Evolutionary conservation across 2,113 vertebrate genomes (phyloP), one percentile per base, ranked within the genome.

Genomic region (Rhinoptilus africanus): DNA sequence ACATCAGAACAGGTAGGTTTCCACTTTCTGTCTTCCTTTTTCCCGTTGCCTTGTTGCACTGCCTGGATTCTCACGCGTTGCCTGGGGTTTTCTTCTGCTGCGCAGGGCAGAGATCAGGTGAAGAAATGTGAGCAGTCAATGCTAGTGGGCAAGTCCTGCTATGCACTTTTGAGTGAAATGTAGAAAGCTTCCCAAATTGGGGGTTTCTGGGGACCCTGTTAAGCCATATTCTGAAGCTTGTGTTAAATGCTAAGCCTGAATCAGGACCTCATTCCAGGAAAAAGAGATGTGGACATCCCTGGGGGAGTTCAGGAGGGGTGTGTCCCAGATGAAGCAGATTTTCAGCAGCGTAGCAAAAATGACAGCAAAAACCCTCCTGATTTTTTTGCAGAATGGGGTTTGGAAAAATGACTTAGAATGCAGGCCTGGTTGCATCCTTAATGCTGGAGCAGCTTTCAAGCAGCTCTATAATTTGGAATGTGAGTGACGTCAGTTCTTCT

Each of bases 401-500:
- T 95, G 93, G 88, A 92, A 74, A 90, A 48, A 24, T 32, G 62
- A 72, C 83, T 97, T 81, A 78, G 89, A 92, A 84, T 45, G 89
- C 73, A 92, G 91, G 80, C 77, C 92, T 93, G 88, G 79, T 89
- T 89, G 95, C 94, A 95, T 96, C 91, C 91, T 91, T 94, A 93
- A 81, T 37, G 57, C 92, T 95, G 95, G 94, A 93, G 94, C 95
- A 95, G 91, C 97, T 95, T 91, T 96, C 88, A 87, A 39, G 97
- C 96, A 95, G 95, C 94, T 96, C 97, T 97, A 47, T 97, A 91
- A 96, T 96, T 91, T 96, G 95, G 96, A 97, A 97, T 97, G 94
- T 96, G 96, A 97, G 96, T 97, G 97, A 97, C 96, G 96, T 98
- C 96, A 96, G 96, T 97, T 96, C 92, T 96, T 83, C 94, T 98